phyloP scores from a whole-genome alignment of 2,888 invertebrate genomes.

The Digitonthophagus gazella region DNA sequence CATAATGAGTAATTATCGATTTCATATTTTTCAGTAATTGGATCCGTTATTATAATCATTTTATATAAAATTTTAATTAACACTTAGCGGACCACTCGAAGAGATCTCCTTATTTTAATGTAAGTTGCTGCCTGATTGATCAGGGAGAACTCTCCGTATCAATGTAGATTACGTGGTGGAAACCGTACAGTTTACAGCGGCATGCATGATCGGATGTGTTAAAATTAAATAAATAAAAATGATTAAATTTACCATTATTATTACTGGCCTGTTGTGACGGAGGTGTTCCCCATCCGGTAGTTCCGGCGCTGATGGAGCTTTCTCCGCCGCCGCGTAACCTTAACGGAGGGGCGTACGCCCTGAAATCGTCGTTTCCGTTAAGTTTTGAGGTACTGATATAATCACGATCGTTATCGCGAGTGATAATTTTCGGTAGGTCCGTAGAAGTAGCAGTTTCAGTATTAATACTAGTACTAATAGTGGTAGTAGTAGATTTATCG shows the following conservation, averaged over 20 bases:
- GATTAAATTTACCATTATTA: slow-evolving; percentile 56
- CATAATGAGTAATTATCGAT: neutral
- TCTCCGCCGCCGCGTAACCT: slow-evolving; percentile 77
- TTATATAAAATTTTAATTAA: neutral
- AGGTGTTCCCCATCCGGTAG: slow-evolving; percentile 76
- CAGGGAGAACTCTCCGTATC: neutral
- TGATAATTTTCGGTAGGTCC: slow-evolving; percentile 18
- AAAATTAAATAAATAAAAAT: too few relatives aligned
- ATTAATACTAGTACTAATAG: slow-evolving; percentile 29
- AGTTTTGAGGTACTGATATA: slow-evolving; percentile 5
- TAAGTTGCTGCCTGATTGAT: neutral
- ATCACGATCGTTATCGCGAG: slow-evolving; percentile 20
- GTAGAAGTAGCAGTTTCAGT: slow-evolving; percentile 19
- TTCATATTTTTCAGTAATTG: slow-evolving; percentile 5
- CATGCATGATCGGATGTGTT: too few relatives aligned
- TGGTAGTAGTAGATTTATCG: slow-evolving; percentile 33
- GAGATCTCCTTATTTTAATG: too few relatives aligned
- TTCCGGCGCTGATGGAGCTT: slow-evolving; percentile 72
- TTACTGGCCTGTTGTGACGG: slow-evolving; percentile 62
- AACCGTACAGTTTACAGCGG: too few relatives aligned
- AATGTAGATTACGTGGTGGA: neutral
- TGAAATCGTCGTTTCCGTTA: slow-evolving; percentile 27
- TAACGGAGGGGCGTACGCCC: slow-evolving; percentile 52
- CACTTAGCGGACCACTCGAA: neutral
- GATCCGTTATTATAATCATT: slow-evolving; percentile 14